Conservation (phyloP, 2,797 vertebrate species). For the Syngnathus acus region DNA sequence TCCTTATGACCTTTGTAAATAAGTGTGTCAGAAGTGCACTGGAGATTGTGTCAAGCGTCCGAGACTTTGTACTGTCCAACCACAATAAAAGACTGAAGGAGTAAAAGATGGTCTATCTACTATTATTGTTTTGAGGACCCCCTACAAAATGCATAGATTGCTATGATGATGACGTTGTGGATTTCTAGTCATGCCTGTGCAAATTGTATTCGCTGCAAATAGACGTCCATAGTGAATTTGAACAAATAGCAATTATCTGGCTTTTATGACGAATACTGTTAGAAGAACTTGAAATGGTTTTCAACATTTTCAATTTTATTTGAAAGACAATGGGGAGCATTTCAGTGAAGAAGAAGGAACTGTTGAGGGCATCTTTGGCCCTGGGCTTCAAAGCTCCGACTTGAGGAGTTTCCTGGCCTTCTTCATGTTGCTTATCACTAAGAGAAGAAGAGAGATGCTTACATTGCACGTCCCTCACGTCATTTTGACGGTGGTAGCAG, state of each 20-base stretch:
- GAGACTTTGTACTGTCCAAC: constrained; percentile 41
- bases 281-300: too few relatives aligned
- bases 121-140: not conserved
- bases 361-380: not conserved
- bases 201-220: too few relatives aligned
- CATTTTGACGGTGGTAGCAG: constrained; percentile 20
- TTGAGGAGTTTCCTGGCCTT: constrained; percentile 86
- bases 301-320: constrained; percentile 49
- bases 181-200: too few relatives aligned
- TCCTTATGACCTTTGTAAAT: constrained; percentile 48
- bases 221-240: too few relatives aligned
- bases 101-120: not conserved
- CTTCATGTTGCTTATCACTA: constrained; percentile 80
- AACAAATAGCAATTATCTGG: too few relatives aligned
- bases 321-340: constrained; percentile 38
- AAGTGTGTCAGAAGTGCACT: constrained; percentile 20
- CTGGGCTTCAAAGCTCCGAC: constrained; percentile 77
- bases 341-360: not conserved
- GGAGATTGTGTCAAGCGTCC: constrained; percentile 30
- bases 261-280: too few relatives aligned
- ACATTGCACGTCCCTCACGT: not conserved
- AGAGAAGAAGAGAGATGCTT: not conserved
- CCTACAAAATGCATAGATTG: too few relatives aligned
- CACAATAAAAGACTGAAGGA: constrained; percentile 27
- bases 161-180: too few relatives aligned